Evolutionary conservation across 2,797 vertebrate genomes (phyloP).

Genomic region (Pseudochromis fuscus): DNA sequence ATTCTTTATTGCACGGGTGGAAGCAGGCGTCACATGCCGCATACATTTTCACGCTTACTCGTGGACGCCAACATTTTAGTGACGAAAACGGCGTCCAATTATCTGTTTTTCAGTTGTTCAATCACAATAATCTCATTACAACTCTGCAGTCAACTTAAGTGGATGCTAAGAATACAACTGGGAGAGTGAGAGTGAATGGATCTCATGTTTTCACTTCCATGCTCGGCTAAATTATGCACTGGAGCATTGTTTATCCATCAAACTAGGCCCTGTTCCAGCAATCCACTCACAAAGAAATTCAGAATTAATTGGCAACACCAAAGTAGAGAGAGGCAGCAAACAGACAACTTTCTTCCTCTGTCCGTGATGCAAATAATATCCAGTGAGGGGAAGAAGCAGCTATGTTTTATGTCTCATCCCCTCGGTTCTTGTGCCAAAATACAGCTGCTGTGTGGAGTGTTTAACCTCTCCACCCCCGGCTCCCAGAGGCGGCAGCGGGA

Average conservation of each 20-base stretch:
- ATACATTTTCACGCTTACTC: slow-evolving; percentile 40
- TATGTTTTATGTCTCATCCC: slow-evolving; percentile 68
- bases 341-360: slow-evolving; percentile 66
- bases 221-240: slow-evolving; percentile 78
- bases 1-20: slow-evolving; percentile 60
- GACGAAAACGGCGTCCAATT: slow-evolving; percentile 51
- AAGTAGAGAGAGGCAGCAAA: slow-evolving; percentile 69
- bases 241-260: slow-evolving; percentile 83
- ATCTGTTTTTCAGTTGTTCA: slow-evolving; percentile 53
- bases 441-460: slow-evolving; percentile 75
- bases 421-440: slow-evolving; percentile 71
- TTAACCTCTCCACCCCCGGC: slow-evolving; percentile 77
- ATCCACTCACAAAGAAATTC: slow-evolving; percentile 76
- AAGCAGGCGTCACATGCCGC: slow-evolving; percentile 31
- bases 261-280: slow-evolving; percentile 77
- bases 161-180: slow-evolving; percentile 68
- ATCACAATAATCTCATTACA: slow-evolving; percentile 63
- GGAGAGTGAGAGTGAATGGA: slow-evolving; percentile 63
- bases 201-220: slow-evolving; percentile 66
- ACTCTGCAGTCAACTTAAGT: slow-evolving; percentile 61
- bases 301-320: slow-evolving; percentile 82
- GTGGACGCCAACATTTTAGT: slow-evolving; percentile 22
- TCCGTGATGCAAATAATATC: slow-evolving; percentile 66
- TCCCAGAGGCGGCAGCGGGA: slow-evolving; percentile 69
- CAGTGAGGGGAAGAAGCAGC: slow-evolving; percentile 30